Evolutionary conservation across 2,113 vertebrate species (phyloP).

Genomic region (Plecotus auritus): DNA sequence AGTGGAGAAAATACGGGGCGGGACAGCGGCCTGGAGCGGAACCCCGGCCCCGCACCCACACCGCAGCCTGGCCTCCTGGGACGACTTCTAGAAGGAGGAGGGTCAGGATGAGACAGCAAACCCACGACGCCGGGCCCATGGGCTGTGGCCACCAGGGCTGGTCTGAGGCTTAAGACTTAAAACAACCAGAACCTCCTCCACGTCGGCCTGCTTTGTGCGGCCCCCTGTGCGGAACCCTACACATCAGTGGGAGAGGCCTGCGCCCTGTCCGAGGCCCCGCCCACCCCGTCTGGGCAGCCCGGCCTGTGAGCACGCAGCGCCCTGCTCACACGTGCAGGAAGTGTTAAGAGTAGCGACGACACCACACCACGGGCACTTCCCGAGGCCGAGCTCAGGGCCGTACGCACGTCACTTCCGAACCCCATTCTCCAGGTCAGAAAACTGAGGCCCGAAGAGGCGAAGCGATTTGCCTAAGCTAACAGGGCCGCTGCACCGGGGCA

Average conservation of each 20-base stretch:
- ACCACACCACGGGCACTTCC: accelerated
- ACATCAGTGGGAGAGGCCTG: accelerated
- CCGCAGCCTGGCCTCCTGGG: background rate
- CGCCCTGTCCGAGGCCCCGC: background rate
- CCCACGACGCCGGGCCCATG: accelerated
- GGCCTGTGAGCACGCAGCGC: too few species aligned
- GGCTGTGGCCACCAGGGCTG: accelerated
- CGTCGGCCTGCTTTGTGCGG: too few species aligned
- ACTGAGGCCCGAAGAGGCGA: background rate
- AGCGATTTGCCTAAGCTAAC: background rate
- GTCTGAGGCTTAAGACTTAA: background rate
- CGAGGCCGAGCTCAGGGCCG: background rate
- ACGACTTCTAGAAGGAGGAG: background rate
- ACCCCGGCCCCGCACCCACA: accelerated
- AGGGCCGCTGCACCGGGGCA: accelerated
- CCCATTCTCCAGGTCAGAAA: background rate
- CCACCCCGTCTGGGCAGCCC: background rate
- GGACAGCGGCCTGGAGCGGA: background rate
- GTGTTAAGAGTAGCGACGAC: accelerated
- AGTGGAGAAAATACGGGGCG: background rate
- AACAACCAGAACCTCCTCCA: background rate
- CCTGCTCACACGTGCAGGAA: accelerated
- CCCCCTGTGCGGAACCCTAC: accelerated
- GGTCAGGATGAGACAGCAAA: background rate
- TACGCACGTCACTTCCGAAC: accelerated